Percentiles rank a stretch among this genome's conserved stretches.
phyloP scores from a whole-genome alignment of 2,113 vertebrate genomes.

The Cinclus cinclus region DNA sequence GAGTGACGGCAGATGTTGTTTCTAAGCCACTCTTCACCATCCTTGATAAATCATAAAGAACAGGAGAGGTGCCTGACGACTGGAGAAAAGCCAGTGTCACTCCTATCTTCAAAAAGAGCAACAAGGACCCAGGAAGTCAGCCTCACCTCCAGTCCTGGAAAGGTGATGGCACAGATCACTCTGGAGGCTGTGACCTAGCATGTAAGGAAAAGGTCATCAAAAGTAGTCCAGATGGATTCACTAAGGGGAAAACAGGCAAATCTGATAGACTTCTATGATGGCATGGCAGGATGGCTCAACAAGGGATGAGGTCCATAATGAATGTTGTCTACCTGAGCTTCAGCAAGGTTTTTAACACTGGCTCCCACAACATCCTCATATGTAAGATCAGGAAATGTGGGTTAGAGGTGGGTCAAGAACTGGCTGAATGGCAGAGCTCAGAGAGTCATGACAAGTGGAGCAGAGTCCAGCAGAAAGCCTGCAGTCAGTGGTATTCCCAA shows the following conservation, averaged over 20 bases:
- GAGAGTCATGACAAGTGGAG: not conserved
- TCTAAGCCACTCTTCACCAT: not conserved
- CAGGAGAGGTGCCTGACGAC: not conserved
- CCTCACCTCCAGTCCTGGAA: not conserved
- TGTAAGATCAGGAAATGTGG: too few relatives aligned
- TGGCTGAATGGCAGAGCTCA: not conserved
- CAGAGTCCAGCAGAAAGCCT: not conserved
- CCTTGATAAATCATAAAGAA: not conserved
- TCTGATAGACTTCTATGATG: not conserved
- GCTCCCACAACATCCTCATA: not conserved
- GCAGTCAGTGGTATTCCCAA: not conserved
- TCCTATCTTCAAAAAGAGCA: not conserved
- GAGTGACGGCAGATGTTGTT: not conserved
- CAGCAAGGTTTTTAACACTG: not conserved
- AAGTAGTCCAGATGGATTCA: not conserved
- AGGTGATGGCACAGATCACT: not conserved
- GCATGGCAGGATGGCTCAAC: rapidly evolving
- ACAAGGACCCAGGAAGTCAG: not conserved
- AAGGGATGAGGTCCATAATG: not conserved
- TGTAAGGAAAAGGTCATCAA: not conserved
- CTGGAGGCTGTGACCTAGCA: not conserved
- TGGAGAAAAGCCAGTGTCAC: not conserved
- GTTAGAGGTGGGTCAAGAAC: not conserved
- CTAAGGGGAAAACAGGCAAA: not conserved
- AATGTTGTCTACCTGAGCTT: not conserved